These are phyloP conservation scores for Elymnias hypermnestra DNA, from an alignment of 1,140 invertebrate genomes.

Conservation along the genomic window DNA sequence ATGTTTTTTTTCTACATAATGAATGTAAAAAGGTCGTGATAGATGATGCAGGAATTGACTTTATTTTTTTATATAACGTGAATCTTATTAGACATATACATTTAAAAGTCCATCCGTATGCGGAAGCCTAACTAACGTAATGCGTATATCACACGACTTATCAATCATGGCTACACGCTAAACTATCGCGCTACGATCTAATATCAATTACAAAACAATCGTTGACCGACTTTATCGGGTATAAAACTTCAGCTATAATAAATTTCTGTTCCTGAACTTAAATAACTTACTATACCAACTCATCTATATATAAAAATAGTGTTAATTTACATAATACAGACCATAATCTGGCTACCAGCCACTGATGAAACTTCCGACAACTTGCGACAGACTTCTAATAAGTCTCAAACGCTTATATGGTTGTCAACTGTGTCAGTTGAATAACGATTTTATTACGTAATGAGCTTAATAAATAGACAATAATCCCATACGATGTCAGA, in stretches of 20 bases:
- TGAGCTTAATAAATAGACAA: slow-evolving; percentile 36
- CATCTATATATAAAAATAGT: slow-evolving; percentile 21
- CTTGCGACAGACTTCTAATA: slow-evolving; percentile 52
- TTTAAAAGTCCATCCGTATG: slow-evolving; percentile 16
- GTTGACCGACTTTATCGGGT: slow-evolving; percentile 14
- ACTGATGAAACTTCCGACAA: slow-evolving; percentile 63
- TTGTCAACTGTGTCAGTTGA: slow-evolving; percentile 55
- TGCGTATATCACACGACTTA: slow-evolving; percentile 53
- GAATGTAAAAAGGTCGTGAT: too few species aligned
- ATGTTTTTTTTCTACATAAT: too few species aligned
- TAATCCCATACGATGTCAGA: slow-evolving; percentile 26
- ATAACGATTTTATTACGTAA: slow-evolving; percentile 60
- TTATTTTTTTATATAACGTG: too few species aligned
- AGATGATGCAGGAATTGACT: too few species aligned
- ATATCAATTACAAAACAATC: slow-evolving; percentile 23
- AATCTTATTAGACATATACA: too few species aligned
- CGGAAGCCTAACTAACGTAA: slow-evolving; percentile 20
- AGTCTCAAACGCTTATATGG: slow-evolving; percentile 40
- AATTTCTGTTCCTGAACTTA: slow-evolving; percentile 17
- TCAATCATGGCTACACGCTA: slow-evolving; percentile 40
- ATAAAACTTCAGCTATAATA: slow-evolving; percentile 9
- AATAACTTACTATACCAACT: slow-evolving; percentile 20
- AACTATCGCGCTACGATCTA: slow-evolving; percentile 37
- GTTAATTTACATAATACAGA: slow-evolving; percentile 49
- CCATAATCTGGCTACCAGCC: slow-evolving; percentile 33